phyloP scores from a whole-genome alignment of 2,888 invertebrate species.

The Campoletis raptor region DNA sequence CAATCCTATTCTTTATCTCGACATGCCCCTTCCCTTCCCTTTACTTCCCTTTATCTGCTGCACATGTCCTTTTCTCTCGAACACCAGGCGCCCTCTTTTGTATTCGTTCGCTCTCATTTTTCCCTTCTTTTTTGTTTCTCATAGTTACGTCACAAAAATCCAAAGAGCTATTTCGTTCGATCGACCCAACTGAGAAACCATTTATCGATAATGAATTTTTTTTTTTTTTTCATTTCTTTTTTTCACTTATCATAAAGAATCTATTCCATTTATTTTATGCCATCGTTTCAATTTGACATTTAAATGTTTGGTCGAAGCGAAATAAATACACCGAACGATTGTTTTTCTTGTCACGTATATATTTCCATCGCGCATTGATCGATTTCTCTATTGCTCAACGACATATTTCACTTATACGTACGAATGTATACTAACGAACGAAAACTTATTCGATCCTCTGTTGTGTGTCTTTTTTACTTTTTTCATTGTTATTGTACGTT shows the following conservation, averaged over 20 bases:
- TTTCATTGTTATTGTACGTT: conserved; percentile 8
- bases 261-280: background rate
- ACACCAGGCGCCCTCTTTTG: conserved; percentile 28
- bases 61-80: conserved; percentile 36
- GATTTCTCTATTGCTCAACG: conserved; percentile 68
- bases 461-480: conserved; percentile 1
- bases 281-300: conserved; percentile 39
- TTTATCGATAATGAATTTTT: conserved; percentile 23
- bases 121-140: background rate
- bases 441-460: background rate
- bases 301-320: conserved; percentile 4
- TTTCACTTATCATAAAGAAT: background rate
- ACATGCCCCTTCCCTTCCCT: conserved; percentile 10
- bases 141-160: conserved; percentile 19
- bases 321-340: conserved; percentile 32
- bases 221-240: conserved; percentile 33
- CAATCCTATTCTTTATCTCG: conserved; percentile 7
- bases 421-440: background rate
- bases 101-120: conserved; percentile 28
- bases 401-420: conserved; percentile 31
- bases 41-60: background rate
- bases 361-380: conserved; percentile 42
- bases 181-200: conserved; percentile 12
- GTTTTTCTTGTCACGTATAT: conserved; percentile 53
- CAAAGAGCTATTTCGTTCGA: conserved; percentile 59